A percentile compares a stretch with the other conserved stretches of the same genome.
phyloP scores from a whole-genome alignment of 1,140 invertebrate genomes.

The Dendroctonus ponderosae region DNA sequence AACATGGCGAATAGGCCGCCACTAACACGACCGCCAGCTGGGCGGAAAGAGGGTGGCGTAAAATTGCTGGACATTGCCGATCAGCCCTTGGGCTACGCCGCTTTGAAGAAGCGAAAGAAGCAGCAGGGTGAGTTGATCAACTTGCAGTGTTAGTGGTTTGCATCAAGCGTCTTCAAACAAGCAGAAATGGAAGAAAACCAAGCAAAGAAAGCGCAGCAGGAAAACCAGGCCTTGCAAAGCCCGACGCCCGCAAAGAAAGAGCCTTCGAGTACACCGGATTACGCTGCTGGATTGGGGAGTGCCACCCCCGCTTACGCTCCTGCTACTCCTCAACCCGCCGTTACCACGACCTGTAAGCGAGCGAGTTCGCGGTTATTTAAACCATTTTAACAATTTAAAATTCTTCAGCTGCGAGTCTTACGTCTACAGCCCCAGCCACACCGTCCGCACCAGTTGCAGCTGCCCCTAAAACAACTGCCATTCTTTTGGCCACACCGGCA shows the following conservation, averaged over 20 bases:
- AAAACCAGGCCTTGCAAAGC: conserved; percentile 54
- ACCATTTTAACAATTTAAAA: not conserved
- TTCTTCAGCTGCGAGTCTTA: conserved; percentile 2
- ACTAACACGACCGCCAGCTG: conserved; percentile 55
- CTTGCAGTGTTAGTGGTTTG: not conserved
- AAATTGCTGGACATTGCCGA: conserved; percentile 92
- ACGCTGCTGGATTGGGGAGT: conserved; percentile 52
- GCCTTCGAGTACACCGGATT: conserved; percentile 51
- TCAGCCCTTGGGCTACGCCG: conserved; percentile 74
- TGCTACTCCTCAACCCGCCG: conserved; percentile 44
- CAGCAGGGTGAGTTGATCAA: conserved; percentile 53
- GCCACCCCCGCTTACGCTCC: conserved; percentile 55
- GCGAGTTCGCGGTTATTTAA: not conserved
- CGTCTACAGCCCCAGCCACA: conserved; percentile 34
- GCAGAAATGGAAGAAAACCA: conserved; percentile 71
- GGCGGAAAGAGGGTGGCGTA: conserved; percentile 84
- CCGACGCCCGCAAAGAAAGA: conserved; percentile 46
- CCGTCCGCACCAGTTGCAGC: not conserved
- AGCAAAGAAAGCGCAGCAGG: conserved; percentile 65
- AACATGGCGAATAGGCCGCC: conserved; percentile 51
- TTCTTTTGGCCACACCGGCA: conserved; percentile 10
- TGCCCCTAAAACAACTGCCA: conserved; percentile 3
- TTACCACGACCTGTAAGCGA: conserved; percentile 39
- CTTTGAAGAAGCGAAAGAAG: conserved; percentile 59
- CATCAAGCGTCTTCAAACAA: not conserved